Evolutionary conservation across 2,113 vertebrate genomes (phyloP).

Genomic region (Psilopsiagon aymara): DNA sequence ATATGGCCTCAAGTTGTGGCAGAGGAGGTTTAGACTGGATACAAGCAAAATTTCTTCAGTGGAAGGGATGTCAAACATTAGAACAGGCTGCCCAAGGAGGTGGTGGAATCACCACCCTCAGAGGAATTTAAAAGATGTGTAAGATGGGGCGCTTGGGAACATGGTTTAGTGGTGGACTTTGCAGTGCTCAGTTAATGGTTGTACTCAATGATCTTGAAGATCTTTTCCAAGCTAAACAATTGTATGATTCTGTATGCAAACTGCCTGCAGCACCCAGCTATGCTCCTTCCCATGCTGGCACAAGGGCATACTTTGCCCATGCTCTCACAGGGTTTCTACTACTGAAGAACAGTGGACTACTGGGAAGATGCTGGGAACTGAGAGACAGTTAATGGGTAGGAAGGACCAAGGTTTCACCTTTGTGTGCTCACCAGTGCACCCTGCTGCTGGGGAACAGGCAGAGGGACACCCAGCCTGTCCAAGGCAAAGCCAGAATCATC

Average conservation of each 20-base stretch:
- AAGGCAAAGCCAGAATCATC: not conserved
- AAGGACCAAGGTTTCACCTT: not conserved
- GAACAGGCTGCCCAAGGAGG: not conserved
- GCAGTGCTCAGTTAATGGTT: not conserved
- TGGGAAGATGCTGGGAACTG: not conserved
- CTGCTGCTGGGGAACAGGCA: rapidly evolving
- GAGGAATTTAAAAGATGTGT: not conserved
- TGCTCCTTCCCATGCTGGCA: rapidly evolving
- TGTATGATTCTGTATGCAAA: not conserved
- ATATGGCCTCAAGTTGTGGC: not conserved
- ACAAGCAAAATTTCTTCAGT: not conserved
- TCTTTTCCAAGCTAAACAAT: not conserved
- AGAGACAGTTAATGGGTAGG: not conserved
- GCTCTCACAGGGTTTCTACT: not conserved
- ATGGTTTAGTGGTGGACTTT: not conserved
- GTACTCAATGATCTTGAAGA: not conserved
- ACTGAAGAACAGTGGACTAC: rapidly evolving
- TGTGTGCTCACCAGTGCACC: not conserved
- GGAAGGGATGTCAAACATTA: not conserved
- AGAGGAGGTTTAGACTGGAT: not conserved
- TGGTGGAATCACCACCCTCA: not conserved
- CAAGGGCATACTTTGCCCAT: rapidly evolving
- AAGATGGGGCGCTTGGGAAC: not conserved
- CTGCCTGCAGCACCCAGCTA: not conserved
- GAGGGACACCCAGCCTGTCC: not conserved